Base-by-base conservation (phyloP, 1,140 invertebrate species). In the Trachymyrmex cornetzi region DNA sequence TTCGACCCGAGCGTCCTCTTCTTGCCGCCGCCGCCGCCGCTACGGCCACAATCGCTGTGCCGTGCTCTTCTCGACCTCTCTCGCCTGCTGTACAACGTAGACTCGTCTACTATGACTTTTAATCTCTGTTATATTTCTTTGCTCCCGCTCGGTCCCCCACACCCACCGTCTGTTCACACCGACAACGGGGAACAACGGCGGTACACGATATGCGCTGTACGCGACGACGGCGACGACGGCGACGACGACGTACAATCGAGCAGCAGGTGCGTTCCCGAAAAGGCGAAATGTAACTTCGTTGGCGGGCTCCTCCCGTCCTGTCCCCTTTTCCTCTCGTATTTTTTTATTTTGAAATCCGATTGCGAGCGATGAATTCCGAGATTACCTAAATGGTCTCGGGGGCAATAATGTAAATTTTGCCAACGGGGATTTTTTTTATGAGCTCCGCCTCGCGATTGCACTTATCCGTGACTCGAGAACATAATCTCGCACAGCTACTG, bases 111-210 rank as follows among this genome's bases (percentile, higher is more conserved):
- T 85, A 80, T 77, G 87, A 93, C 88, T 92, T 92, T 93, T 93
- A 93, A 93, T 93, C 92, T 89, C 75, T 89, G 57, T 64, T 82
- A 86, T 90, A 85, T 86, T 81, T 87, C 87, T 88, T 81, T 77
- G 53, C 64, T 50, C 77, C 19, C 63, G 55, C 59, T 30, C 27
- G 19, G 7, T 2, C 72, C n/a, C 55, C 9, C 79, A 3, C n/a
- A 30, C 9, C 61, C 30, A 4, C 69, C 38, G 27, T 50, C 27
- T 34, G 30, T 77, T 85, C 86, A 44, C 48, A 19, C 48, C 50
- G 53, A 74, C 55, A 71, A 82, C 55, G 80, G 50, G 44, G 61
- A 27, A 75, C 74, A 85, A 79, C 61, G 59, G 24, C 22, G 82
- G 16, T 85, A 57, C 63, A 30, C 50, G 63, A 80, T 67, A 53